Evolutionary conservation across 2,888 invertebrate genomes (phyloP), one percentile per base, ranked within the genome.

Genomic region (Peribatodes rhomboidaria): DNA sequence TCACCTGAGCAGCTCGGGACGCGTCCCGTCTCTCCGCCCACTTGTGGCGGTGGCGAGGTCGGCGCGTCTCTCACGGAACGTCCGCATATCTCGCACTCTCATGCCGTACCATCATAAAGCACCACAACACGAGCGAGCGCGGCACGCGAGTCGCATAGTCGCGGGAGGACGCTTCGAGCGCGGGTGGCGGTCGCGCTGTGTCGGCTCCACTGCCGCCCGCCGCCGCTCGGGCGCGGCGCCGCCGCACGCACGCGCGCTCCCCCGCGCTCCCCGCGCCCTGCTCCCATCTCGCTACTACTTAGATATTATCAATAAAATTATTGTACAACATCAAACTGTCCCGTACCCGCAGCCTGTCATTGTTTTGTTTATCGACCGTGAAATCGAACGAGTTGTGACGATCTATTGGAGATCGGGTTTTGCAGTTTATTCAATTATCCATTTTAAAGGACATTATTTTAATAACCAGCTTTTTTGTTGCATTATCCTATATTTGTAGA

Each of bases 271-370:
- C 69, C 68, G 73, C 71, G 68, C 79, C 69, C 65, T 83, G 84
- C 87, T 88, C 86, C 85, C 90, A 90, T 89, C 90, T 90, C 90
- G 81, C 85, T 85, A 86, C 88, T 85, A 87, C 88, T 87, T 85
- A 86, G 88, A 92, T 92, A 91, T 92, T 91, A 92, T 92, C 92
- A 92, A 92, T 92, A 92, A 90, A 91, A 90, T 90, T 89, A 92
- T 90, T 89, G 86, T 88, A 87, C 86, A 75, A 85, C 84, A 88
- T 82, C 76, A 87, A 88, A 85, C 87, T 83, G 77, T 83, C 85
- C 77, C 81, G 82, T 81, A 83, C 74, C 81, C 80, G 79, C 79
- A 85, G 78, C 79, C 77, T 83, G 84, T 84, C 86, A 84, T 84
- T 81, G 75, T 83, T 77, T 80, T 70, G 42, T 78, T 71, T 73